These are phyloP conservation scores for Halcyon chelicuti DNA, from an alignment of 2,797 vertebrate species.

Conservation along the genomic window DNA sequence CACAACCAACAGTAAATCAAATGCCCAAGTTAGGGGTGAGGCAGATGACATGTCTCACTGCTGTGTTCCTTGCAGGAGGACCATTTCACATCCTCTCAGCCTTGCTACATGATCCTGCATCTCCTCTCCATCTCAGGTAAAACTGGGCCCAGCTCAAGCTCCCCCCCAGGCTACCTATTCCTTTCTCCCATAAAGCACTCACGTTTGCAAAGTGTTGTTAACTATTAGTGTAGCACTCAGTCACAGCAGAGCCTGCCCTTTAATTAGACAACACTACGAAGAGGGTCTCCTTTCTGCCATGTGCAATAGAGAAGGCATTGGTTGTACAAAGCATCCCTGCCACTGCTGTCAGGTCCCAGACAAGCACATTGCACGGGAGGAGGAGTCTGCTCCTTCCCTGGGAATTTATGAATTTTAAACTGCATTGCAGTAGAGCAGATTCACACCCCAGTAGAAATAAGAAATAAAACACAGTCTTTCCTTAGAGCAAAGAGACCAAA, in stretches of 20 bases:
- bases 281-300: background rate
- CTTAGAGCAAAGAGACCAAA: background rate
- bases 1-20: background rate
- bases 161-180: slow-evolving; percentile 15
- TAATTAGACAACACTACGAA: background rate
- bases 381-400: background rate
- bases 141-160: slow-evolving; percentile 17
- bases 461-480: background rate
- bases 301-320: background rate
- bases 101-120: accelerated
- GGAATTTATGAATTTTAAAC: background rate
- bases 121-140: background rate
- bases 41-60: background rate
- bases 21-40: background rate
- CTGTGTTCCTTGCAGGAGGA: background rate
- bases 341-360: background rate
- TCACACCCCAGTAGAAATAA: background rate
- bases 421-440: background rate
- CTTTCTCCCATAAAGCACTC: slow-evolving; percentile 38
- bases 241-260: background rate
- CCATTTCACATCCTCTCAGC: background rate
- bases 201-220: background rate
- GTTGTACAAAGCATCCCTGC: background rate
- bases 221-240: background rate
- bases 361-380: background rate